phyloP scores from a whole-genome alignment of 2,797 vertebrate genomes.

The Pygocentrus nattereri region DNA sequence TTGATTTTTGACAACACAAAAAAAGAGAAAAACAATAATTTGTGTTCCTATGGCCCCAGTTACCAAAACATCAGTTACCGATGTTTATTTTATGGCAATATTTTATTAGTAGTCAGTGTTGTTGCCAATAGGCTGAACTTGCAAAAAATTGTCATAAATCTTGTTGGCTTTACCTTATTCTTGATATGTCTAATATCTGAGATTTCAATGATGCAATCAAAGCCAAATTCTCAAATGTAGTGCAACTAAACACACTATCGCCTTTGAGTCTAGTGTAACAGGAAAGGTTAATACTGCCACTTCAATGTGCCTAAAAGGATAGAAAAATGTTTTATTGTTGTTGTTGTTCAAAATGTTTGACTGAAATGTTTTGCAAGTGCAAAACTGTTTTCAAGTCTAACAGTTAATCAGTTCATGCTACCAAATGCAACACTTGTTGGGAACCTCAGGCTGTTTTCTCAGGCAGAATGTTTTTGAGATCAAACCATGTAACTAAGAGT shows the following conservation, averaged over 20 bases:
- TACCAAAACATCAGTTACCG: no score
- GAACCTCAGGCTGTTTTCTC: not conserved
- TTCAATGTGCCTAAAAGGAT: not conserved
- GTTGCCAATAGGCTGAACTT: not conserved
- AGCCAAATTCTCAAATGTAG: no score
- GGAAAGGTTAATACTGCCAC: not conserved
- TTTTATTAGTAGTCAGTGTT: not conserved
- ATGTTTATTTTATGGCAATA: not conserved
- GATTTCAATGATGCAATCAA: not conserved
- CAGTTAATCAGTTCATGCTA: not conserved
- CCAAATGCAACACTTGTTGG: slow-evolving; percentile 5
- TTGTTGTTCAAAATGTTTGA: not conserved
- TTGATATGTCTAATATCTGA: not conserved
- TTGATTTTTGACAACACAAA: not conserved
- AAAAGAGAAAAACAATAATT: not conserved
- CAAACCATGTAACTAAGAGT: not conserved
- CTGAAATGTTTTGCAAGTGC: not conserved
- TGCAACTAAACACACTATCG: not conserved
- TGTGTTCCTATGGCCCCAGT: no score
- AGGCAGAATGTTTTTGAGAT: not conserved
- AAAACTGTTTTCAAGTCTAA: not conserved
- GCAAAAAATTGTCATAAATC: not conserved
- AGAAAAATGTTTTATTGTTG: not conserved
- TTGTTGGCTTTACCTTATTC: no score
- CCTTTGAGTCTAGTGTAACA: not conserved